Evolutionary conservation across 2,888 invertebrate species (phyloP), one percentile per base, ranked within the genome.

Genomic region (Cecidostiba fungosa): DNA sequence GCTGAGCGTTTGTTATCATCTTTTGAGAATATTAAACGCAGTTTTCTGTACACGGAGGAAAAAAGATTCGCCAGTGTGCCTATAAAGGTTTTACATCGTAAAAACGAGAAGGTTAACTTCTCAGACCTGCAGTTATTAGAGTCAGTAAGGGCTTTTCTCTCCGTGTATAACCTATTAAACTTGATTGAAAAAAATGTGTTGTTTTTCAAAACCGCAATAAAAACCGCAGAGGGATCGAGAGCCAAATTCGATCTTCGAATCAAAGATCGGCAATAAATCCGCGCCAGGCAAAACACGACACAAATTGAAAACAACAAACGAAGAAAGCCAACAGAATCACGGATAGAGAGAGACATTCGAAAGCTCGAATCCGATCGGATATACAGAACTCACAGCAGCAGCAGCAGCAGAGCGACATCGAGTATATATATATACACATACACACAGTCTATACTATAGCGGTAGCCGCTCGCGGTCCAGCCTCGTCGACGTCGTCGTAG

Each of bases 301-400:
- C 66, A 73, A n/a, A 39, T 73, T 23, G 39, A 39, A 73, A 73
- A 73, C 72, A 39, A 39, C 70, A 32, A 70, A 70, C 70, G 70
- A 70, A 70, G 32, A 39, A 70, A 70, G 32, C 26, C 69, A 32
- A 36, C 16, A 39, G 29, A 12, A 43, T 43, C 43, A 43, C 43
- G 43, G 3, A 23, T 14, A 62, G 10, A 62, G 66, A 66, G 23
- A 66, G 66, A 26, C 29, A 66, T 66, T 66, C 2, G 66, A 66
- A 26, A 66, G 66, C 23, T 66, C 12, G 29, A 29, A 26, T 12
- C 66, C 14, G 12, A 29, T 66, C 29, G 66, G 26, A 26, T 66
- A 26, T 66, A 26, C n/a, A 26, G 66, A 26, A 26, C 23, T n/a
- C 16, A 6, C 54, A 54, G n/a, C n/a, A n/a, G 54, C 12, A 66